Base-by-base conservation (phyloP, 2,113 vertebrate genomes). In the Casuarius casuarius region DNA sequence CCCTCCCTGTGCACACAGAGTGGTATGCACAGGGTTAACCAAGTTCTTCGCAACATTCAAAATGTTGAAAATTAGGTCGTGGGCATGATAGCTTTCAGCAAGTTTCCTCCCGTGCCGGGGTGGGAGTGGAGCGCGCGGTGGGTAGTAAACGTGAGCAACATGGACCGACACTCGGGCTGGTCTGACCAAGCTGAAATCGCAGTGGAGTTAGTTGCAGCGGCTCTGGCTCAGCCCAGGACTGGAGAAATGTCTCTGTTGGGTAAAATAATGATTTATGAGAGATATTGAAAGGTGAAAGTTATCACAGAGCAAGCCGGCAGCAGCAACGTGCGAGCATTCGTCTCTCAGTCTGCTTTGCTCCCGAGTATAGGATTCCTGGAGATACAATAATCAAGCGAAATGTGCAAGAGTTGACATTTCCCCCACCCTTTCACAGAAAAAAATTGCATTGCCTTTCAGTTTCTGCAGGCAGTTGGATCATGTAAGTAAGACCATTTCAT, bases 401-500 rank as follows among this genome's bases (percentile, higher is more conserved):
- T 0, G 4, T 28, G 46, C 83, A 89, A 74, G 77, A 88, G 26
- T 63, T 79, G 22, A 35, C 8, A 2, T 80, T 87, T 12, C 12
- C 25, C 29, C 20, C 84, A 8, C 8, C 4, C n/a, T 92, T 26
- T 42, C 4, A 0, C 65, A 65, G 84, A 35, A 46, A 58, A 66
- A 23, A 85, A 49, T 58, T 12, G 7, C 3, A 1, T 62, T 40
- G 26, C 28, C 42, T 79, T 66, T 76, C 80, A 23, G 3, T 38
- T 38, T 73, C 51, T 72, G 67, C 61, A 33, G 77, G 54, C 61
- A 54, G 16, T 38, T 75, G 6, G 0, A 31, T 85, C 31, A 44
- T 0, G 0, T 26, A 13, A 5, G 2, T 49, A 2, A 2, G 65
- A 31, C 28, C 4, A 0, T 38, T 92, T 72, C 74, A 61, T 1